Conservation (phyloP, 1,140 invertebrate species). For the Papilio machaon region DNA sequence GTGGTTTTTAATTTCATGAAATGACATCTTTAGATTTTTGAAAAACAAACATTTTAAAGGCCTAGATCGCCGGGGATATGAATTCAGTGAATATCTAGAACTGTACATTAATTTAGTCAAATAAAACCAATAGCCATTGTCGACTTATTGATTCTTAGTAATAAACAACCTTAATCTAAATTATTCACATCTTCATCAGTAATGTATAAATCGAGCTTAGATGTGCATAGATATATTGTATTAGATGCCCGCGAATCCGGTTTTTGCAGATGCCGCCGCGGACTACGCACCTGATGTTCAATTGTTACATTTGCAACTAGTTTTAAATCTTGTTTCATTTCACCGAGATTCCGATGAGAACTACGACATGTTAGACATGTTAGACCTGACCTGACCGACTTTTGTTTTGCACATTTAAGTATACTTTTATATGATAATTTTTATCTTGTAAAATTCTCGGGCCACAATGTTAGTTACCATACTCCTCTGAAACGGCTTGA, state of each 20-base stretch:
- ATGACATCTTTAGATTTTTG: too few species aligned
- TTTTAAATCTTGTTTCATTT: slow-evolving; percentile 51
- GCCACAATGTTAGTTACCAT: too few species aligned
- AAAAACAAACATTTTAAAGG: too few species aligned
- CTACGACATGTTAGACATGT: slow-evolving; percentile 50
- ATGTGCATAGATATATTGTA: slow-evolving; percentile 6
- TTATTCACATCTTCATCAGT: background rate
- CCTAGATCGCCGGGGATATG: too few species aligned
- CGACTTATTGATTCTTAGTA: too few species aligned
- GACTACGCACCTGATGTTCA: slow-evolving; percentile 49
- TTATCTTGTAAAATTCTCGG: too few species aligned
- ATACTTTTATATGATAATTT: too few species aligned
- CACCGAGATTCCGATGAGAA: slow-evolving; percentile 57
- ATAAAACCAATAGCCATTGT: too few species aligned
- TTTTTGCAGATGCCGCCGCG: slow-evolving; percentile 48
- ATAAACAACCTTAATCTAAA: background rate
- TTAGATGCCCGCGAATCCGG: slow-evolving; percentile 37
- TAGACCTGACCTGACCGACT: slow-evolving; percentile 45
- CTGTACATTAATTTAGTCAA: too few species aligned
- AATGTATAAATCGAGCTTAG: slow-evolving; percentile 5
- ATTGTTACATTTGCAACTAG: slow-evolving; percentile 52
- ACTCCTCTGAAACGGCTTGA: too few species aligned
- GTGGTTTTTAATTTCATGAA: too few species aligned
- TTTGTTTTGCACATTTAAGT: background rate
- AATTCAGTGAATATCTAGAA: too few species aligned